Conservation (phyloP, 2,797 vertebrate species). For the Fundulus diaphanus region DNA sequence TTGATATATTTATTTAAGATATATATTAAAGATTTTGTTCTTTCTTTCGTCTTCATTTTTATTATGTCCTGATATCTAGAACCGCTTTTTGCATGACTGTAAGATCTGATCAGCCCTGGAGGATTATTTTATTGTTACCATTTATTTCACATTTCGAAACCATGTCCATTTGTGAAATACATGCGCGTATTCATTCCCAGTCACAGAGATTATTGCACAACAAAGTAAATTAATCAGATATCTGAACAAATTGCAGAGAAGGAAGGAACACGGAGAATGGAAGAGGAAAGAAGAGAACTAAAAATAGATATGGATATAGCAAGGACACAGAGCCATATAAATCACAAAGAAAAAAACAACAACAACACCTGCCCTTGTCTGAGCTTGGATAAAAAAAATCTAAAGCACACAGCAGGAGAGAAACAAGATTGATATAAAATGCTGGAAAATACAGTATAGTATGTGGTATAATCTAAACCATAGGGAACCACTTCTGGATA, state of each 20-base stretch:
- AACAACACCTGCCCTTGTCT: constrained; percentile 24
- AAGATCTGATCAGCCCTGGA: background rate
- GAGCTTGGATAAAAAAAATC: constrained; percentile 8
- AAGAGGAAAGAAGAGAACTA: background rate
- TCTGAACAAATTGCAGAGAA: background rate
- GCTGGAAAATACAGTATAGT: background rate
- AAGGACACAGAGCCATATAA: constrained; percentile 43
- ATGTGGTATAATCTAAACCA: too few relatives aligned
- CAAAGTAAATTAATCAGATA: background rate
- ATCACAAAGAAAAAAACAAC: constrained; percentile 43
- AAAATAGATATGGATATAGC: constrained; percentile 19
- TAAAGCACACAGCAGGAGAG: background rate
- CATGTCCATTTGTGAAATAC: background rate
- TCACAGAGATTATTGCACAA: background rate
- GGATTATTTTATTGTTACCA: background rate
- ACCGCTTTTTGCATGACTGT: background rate
- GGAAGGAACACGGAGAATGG: background rate
- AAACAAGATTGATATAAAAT: background rate
- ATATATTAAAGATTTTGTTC: too few relatives aligned
- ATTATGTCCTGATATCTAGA: background rate
- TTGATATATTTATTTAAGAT: too few relatives aligned
- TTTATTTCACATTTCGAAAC: background rate
- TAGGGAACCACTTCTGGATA: background rate
- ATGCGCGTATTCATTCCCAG: background rate
- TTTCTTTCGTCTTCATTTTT: too few relatives aligned